Base-by-base conservation (phyloP, 1,140 invertebrate genomes). In the Triops longicaudatus region DNA sequence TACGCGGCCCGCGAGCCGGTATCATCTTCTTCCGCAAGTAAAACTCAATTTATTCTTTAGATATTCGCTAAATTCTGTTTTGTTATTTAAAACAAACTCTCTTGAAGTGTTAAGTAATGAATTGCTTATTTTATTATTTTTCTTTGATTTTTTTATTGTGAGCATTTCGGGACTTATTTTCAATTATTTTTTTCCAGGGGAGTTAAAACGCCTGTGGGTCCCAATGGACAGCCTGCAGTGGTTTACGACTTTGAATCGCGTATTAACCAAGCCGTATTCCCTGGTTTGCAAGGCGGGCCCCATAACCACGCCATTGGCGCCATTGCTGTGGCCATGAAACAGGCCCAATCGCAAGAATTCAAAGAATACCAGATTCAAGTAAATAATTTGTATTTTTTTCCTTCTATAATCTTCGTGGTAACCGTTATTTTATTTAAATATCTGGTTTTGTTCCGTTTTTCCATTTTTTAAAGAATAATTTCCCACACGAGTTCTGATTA, bases 181-280 rank as follows among this genome's bases (percentile, higher is more conserved):
- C n/a, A n/a, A n/a, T n/a, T n/a, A n/a, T 10, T 42, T 75, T 12
- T 27, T 77, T 26, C 72, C 81, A 11, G 79, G 82, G 80, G 83
- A 4, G 87, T 94, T 1, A 87, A 88, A 80, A 86, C 88, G 42
- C 86, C 90, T 1, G 89, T 88, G 78, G 88, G 31, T 4, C 2
- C 92, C 77, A 91, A 92, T 81, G 95, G 94, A 0, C 89, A 92
- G 14, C 89, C 91, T 80, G 87, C 93, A 17, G 82, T 83, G 6
- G 86, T 92, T 87, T 98, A 97, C 81, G 94, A 98, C 82, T 84
- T 95, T 41, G 95, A 96, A 84, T 87, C 85, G 78, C 92, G 89
- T 83, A 96, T 98, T 80, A 97, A 98, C 85, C 89, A 93, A 81
- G 93, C 96, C 2, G 95, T 98, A 1, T 98, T 98, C 83, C 97